A percentile compares a stretch with the other conserved stretches of the same genome.
Evolutionary conservation across 2,888 invertebrate species (phyloP).

Genomic region (Polyommatus iphigenia): DNA sequence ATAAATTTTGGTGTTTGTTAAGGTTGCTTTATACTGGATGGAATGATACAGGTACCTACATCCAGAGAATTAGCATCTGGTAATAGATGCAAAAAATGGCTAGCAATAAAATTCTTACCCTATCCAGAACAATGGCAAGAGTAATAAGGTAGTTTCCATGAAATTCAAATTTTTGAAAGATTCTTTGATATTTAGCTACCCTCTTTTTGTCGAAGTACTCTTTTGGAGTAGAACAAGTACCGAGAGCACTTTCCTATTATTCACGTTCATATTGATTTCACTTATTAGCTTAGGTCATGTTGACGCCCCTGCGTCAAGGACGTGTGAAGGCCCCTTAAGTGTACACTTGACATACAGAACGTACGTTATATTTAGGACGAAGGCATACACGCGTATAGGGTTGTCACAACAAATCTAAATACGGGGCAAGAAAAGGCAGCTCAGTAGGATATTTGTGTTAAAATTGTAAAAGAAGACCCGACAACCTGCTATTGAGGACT

Average conservation of each 20-base stretch:
- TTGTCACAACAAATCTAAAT: neutral
- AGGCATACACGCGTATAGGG: constrained; percentile 51
- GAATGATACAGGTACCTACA: too few relatives aligned
- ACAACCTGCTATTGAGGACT: too few relatives aligned
- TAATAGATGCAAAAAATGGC: neutral
- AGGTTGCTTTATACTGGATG: neutral
- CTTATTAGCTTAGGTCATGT: constrained; percentile 10
- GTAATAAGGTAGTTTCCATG: neutral
- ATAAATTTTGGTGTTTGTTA: neutral
- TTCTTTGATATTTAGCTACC: neutral
- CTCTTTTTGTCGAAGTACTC: neutral
- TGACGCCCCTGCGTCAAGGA: constrained; percentile 21
- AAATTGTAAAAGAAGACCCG: too few relatives aligned
- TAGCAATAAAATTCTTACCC: neutral
- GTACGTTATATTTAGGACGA: constrained; percentile 52
- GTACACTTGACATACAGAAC: constrained; percentile 39
- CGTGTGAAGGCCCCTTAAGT: constrained; percentile 37
- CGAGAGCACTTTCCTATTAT: neutral
- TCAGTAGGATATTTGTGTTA: too few relatives aligned
- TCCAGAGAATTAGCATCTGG: neutral
- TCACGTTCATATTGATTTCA: constrained; percentile 14
- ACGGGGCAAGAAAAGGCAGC: too few relatives aligned
- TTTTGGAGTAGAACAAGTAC: neutral
- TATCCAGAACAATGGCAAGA: neutral
- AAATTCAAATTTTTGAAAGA: neutral